Evolutionary conservation across 1,140 invertebrate species (phyloP), one percentile per base, ranked within the genome.

Genomic region (Babylonia areolata): DNA sequence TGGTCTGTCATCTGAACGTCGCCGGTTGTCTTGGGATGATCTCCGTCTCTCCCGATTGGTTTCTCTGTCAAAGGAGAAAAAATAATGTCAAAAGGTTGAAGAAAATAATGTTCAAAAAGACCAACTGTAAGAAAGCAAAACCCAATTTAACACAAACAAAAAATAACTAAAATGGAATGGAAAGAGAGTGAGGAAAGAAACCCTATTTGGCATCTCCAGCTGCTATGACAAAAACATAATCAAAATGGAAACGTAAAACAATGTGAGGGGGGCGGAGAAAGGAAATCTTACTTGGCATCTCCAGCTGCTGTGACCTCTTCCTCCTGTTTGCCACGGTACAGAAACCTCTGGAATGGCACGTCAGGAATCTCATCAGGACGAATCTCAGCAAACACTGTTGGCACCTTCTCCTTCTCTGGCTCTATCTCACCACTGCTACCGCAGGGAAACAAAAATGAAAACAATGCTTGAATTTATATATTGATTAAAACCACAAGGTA

Each of bases 281-380:
- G 5, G 58, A 37, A 15, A 46, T 42, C 54, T 58, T 40, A 85
- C 35, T 64, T 83, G 23, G 35, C 46, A 81, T 85, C 40, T 82
- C 35, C 37, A 42, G 46, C 64, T 28, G 71, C 31, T 51, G 64
- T 51, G 42, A 35, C 82, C 51, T 90, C 88, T 71, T 89, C 86
- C 12, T 83, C 82, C 69, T 82, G 75, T 79, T 90, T 89, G 35
- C 88, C 88, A 37, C 91, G 73, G 58, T 81, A 87, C 31, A 92
- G 86, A 64, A 92, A 92, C 73, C 91, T 91, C 39, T 90, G 89
- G 51, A 89, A 90, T 0, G 91, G 91, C 1, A 92, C 89, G 31
- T 91, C 90, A 37, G 91, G 91, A 20, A 92, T 92, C 85, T 92
- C 91, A 78, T 92, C 91, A 51, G 90, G 86, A 39, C 91, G 83